These are phyloP conservation scores for Psittacula derbiana DNA, from an alignment of 2,797 vertebrate species.

Conservation along the genomic window DNA sequence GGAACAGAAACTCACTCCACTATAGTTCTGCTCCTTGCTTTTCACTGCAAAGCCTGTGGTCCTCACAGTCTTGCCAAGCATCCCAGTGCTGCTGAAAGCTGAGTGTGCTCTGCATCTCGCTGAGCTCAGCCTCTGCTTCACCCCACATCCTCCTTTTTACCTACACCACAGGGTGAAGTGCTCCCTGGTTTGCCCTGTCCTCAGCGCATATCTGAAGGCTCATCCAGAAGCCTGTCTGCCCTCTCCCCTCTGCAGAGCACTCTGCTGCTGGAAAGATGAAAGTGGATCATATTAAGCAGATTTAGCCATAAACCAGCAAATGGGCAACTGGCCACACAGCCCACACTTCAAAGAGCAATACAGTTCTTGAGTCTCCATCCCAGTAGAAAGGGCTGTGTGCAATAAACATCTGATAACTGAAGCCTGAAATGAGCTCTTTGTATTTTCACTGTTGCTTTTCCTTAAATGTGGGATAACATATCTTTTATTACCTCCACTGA, in stretches of 20 bases:
- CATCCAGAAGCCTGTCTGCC: neutral
- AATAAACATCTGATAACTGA: slow-evolving; percentile 10
- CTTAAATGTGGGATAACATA: slow-evolving; percentile 38
- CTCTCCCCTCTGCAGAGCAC: neutral
- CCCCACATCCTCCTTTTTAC: neutral
- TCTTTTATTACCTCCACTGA: slow-evolving; percentile 21
- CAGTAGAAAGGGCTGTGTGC: neutral
- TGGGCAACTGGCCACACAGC: neutral
- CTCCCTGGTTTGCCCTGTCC: fast-evolving
- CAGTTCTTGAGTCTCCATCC: neutral
- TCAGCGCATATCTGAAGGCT: neutral
- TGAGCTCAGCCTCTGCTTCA: neutral
- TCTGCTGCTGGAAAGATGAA: neutral
- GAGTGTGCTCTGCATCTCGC: neutral
- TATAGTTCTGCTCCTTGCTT: neutral
- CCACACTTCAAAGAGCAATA: slow-evolving; percentile 7
- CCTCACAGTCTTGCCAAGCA: neutral
- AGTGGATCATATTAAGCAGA: neutral
- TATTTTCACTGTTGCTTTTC: slow-evolving; percentile 52
- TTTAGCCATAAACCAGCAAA: neutral
- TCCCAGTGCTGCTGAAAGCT: neutral
- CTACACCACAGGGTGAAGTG: neutral
- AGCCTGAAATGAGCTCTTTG: slow-evolving; percentile 24
- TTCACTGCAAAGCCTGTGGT: neutral
- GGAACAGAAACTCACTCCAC: neutral